phyloP scores from a whole-genome alignment of 2,797 vertebrate genomes.

The Phalanger gymnotis region DNA sequence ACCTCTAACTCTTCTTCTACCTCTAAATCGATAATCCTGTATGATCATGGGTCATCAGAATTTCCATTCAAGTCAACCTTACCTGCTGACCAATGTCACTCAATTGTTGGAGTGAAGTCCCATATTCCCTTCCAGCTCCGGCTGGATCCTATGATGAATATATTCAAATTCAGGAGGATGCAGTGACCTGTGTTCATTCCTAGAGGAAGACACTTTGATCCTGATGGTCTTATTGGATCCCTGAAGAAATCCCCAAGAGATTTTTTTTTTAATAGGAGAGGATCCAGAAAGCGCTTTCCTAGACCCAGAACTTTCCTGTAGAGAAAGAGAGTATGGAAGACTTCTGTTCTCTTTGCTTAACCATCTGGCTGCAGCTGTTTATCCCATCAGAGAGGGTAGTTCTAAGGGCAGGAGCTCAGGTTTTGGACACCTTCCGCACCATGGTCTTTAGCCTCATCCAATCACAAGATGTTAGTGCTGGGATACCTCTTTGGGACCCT shows the following conservation, averaged over 20 bases:
- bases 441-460: background rate
- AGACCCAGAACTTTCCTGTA: background rate
- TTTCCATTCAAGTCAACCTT: background rate
- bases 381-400: background rate
- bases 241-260: background rate
- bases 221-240: background rate
- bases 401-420: background rate
- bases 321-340: background rate
- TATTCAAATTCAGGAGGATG: background rate
- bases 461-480: background rate
- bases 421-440: background rate
- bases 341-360: background rate
- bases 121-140: background rate
- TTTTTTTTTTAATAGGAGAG: background rate
- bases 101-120: background rate
- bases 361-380: background rate
- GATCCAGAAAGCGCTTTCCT: background rate
- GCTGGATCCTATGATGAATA: background rate
- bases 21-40: background rate
- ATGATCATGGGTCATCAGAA: background rate
- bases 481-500: background rate
- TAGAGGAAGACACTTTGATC: conserved; percentile 21
- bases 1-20: conserved; percentile 8
- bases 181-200: background rate
- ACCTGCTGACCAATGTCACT: background rate